These are phyloP conservation scores for Anguilla japonica DNA, from an alignment of 2,113 vertebrate genomes.

Conservation along the genomic window DNA sequence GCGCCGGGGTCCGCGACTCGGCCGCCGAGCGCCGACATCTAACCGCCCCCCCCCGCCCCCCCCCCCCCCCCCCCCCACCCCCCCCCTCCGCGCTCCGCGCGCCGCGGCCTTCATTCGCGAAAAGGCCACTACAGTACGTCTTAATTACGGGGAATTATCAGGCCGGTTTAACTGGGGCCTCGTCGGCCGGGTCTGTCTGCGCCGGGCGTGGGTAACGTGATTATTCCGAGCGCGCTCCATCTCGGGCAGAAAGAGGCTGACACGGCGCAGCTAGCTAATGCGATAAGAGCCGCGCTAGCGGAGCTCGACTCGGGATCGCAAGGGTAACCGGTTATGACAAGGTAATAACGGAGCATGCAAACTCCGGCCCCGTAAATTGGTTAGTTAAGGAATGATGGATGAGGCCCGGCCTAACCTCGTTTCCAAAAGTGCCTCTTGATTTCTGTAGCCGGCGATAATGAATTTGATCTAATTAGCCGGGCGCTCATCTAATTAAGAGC, in stretches of 20 bases:
- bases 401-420: slow-evolving; percentile 86
- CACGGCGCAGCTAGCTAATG: slow-evolving; percentile 92
- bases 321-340: slow-evolving; percentile 99
- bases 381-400: slow-evolving; percentile 99
- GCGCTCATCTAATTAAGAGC: slow-evolving; percentile 92
- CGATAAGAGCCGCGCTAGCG: slow-evolving; percentile 96
- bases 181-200: slow-evolving; percentile 61
- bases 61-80: neutral
- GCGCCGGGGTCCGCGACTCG: slow-evolving; percentile 36
- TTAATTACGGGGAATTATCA: slow-evolving; percentile 75
- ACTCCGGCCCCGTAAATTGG: slow-evolving; percentile 93
- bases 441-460: slow-evolving; percentile 97
- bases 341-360: slow-evolving; percentile 95
- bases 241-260: slow-evolving; percentile 93
- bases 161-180: slow-evolving; percentile 69
- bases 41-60: slow-evolving; percentile 34
- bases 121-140: slow-evolving; percentile 60
- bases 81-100: neutral
- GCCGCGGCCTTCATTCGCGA: slow-evolving; percentile 36
- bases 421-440: slow-evolving; percentile 90
- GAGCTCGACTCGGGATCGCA: slow-evolving; percentile 81
- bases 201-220: slow-evolving; percentile 77
- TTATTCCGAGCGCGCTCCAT: slow-evolving; percentile 89
- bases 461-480: slow-evolving; percentile 98
- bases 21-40: slow-evolving; percentile 45